Conservation (phyloP, 1,140 invertebrate species). For the Cyphomyrmex costatus region DNA sequence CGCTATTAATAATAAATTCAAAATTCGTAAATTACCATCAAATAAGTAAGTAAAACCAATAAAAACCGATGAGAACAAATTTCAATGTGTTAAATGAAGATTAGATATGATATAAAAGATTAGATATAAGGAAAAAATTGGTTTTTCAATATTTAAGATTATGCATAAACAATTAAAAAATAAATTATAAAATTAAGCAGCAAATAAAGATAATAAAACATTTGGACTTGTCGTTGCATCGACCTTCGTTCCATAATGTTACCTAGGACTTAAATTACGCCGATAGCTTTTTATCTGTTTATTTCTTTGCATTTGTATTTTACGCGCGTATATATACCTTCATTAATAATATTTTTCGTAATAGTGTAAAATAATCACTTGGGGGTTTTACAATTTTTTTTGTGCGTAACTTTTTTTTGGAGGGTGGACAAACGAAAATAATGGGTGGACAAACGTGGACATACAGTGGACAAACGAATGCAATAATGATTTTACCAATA, state of each 20-base stretch:
- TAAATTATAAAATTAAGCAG: not conserved
- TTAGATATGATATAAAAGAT: not conserved
- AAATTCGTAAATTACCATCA: not conserved
- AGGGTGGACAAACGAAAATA: too few species aligned
- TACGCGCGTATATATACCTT: not conserved
- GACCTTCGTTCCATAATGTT: slow-evolving; percentile 34
- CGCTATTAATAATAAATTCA: not conserved
- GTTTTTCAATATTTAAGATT: slow-evolving; percentile 21
- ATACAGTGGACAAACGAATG: too few species aligned
- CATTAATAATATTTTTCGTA: too few species aligned
- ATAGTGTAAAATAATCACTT: too few species aligned
- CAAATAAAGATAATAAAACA: slow-evolving; percentile 25
- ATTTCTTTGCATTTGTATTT: not conserved
- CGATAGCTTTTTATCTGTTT: not conserved
- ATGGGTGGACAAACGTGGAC: too few species aligned
- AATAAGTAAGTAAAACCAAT: too few species aligned
- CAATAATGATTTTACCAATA: too few species aligned
- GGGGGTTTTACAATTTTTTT: too few species aligned
- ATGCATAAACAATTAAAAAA: not conserved
- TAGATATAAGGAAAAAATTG: not conserved
- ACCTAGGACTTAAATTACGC: not conserved
- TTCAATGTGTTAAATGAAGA: not conserved
- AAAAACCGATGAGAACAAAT: too few species aligned
- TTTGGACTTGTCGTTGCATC: not conserved
- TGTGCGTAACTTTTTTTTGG: too few species aligned